A percentile compares a stretch with the other conserved stretches of the same genome.
These are phyloP conservation scores for Carduelis carduelis DNA, from an alignment of 2,797 vertebrate genomes.

Conservation along the genomic window DNA sequence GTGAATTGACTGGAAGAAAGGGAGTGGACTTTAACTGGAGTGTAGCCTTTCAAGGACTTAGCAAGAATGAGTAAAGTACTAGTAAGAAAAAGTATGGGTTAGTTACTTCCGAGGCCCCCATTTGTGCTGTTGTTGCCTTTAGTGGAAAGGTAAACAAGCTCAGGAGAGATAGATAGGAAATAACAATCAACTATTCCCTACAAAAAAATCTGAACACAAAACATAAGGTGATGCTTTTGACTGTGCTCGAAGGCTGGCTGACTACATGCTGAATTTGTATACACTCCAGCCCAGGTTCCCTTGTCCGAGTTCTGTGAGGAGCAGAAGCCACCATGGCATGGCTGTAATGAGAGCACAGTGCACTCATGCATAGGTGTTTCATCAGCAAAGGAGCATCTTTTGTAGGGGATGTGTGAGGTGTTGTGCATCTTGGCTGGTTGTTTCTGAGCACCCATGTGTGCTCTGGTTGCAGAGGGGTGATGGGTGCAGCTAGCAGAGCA, in stretches of 20 bases:
- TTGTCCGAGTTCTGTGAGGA: neutral
- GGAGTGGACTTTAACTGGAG: neutral
- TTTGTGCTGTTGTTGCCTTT: neutral
- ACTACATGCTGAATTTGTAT: neutral
- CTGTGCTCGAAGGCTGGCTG: neutral
- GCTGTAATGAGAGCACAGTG: neutral
- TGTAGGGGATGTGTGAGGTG: neutral
- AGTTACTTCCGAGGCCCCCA: neutral
- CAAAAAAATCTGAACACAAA: neutral
- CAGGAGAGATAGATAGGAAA: neutral
- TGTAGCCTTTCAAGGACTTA: neutral
- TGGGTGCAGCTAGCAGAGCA: neutral
- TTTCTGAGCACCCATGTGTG: neutral
- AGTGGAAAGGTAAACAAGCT: neutral
- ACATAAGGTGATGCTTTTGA: neutral
- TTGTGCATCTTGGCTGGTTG: neutral
- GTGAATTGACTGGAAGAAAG: neutral
- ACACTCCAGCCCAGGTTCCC: accelerated
- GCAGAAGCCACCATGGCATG: neutral
- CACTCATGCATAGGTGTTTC: neutral
- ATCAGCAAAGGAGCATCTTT: neutral
- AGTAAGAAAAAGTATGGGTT: neutral
- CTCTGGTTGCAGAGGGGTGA: accelerated
- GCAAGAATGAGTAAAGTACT: neutral
- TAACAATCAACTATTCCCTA: neutral